Base-by-base conservation (phyloP, 2,797 vertebrate genomes). In the Micropoecilia bifurca region DNA sequence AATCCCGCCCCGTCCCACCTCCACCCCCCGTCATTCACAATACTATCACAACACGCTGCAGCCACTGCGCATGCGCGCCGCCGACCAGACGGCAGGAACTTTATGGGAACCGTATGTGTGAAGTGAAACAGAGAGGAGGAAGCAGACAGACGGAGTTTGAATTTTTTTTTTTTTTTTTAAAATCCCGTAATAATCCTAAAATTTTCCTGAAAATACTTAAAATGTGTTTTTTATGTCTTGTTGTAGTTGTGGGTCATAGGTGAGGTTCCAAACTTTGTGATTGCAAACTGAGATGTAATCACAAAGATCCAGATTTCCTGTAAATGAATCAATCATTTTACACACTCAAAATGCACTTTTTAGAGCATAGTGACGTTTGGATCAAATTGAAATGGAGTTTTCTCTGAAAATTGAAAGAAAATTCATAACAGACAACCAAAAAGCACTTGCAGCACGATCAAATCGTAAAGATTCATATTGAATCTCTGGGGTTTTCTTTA, bases 1-100 rank as follows among this genome's bases (percentile, higher is more conserved):
- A 95, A 96, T 95, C 94, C 92, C 84, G 59, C 86, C 90, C 73
- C 83, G 20, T 48, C 7, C 48, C 63, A 59, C 81, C 75, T 20
- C 66, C 72, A 46, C 76, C 22, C 78, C 48, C 75, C 90, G 91
- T 88, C 97, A 97, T 97, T 97, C 97, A 97, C 96, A 97, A 97
- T 93, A 93, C 88, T 90, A 95, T 94, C 85, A 91, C 85, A 87
- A 87, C 89, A 79, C 75, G 20, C 76, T 30, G 50, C 3, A 1
- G n/a, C n/a, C 74, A 79, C 20, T 78, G 89, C 93, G 91, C 93
- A 91, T 89, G 93, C 91, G 87, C 9, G 39, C 36, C 10, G 3
- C 0, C 25, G 3, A 13, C 69, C 2, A 22, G 75, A 83, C 83
- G 78, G 55, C 83, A 90, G 79, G 33, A 86, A 86, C 83, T 92